Percentiles rank a stretch among this genome's conserved stretches.
These are phyloP conservation scores for Mionectes olivaceus DNA, from an alignment of 2,797 vertebrate species.

Conservation along the genomic window DNA sequence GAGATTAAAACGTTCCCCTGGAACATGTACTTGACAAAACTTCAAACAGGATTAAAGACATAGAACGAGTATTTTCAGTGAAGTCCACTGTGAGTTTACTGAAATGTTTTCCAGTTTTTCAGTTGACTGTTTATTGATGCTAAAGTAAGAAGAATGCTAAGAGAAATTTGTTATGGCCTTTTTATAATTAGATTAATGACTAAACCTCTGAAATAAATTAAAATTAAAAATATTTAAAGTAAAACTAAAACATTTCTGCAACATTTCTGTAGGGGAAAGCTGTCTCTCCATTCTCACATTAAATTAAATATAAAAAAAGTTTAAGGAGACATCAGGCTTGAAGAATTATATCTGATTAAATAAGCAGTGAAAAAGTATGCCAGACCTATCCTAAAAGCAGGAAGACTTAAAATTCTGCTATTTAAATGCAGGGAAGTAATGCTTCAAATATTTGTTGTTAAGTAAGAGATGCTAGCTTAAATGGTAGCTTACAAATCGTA, in stretches of 20 bases:
- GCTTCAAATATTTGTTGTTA: neutral
- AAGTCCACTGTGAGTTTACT: neutral
- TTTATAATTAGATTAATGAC: neutral
- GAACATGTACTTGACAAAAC: neutral
- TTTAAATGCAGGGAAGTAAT: neutral
- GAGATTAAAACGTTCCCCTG: neutral
- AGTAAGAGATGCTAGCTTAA: neutral
- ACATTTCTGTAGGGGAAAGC: neutral
- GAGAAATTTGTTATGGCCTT: neutral
- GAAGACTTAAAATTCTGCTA: neutral
- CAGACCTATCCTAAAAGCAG: neutral
- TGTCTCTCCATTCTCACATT: neutral
- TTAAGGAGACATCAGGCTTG: neutral
- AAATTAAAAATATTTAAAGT: neutral
- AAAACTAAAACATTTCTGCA: neutral
- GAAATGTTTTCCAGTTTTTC: neutral
- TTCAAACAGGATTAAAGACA: neutral
- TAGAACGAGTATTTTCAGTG: neutral
- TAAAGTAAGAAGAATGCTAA: neutral
- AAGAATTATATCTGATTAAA: neutral
- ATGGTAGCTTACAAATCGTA: neutral
- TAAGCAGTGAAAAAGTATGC: neutral
- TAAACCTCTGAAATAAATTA: neutral
- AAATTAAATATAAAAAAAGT: neutral
- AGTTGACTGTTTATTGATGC: neutral